Evolutionary conservation across 2,888 invertebrate genomes (phyloP), one percentile per base, ranked within the genome.

Genomic region (Villa cingulata): DNA sequence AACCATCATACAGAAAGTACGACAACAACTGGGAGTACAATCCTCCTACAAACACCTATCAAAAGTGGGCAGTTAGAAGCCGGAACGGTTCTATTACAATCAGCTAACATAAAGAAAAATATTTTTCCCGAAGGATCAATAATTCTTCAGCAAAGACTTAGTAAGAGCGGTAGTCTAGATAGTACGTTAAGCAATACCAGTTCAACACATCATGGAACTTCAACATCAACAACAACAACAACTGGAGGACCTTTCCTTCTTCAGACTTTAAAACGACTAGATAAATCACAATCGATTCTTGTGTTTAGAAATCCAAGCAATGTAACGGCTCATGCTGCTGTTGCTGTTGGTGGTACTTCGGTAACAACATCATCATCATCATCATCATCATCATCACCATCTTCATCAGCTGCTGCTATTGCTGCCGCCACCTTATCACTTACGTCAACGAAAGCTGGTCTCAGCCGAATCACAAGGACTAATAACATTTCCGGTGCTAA

Each of bases 231-330:
- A n/a, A n/a, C 41, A 6, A 34, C 39, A 4, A 23, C 45, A 4
- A 43, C 40, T 23, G 54, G 54, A 46, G 56, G 55, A 37, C 68
- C 69, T 2, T 68, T 69, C 57, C 63, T 69, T 47, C 55, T 69
- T 54, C 68, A 69, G 56, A 69, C 68, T 41, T 59, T 69, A 29
- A 69, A 69, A 54, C 67, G 68, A 27, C 58, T 69, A 48, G 69
- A 69, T 58, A 68, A 69, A 56, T 68, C 69, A 0, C 69, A 68
- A 53, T 68, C 69, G 45, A 68, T 69, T 43, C 55, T 69, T 51
- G 68, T 69, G 36, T 67, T 69, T 56, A 62, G 69, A 45, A 66
- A 66, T 52, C 58, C 64, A 17, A 57, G 54, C 46, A 52, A 48
- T 37, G 15, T 41, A 20, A 43, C 52, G 17, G 34, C 49, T 32